Evolutionary conservation across 2,888 invertebrate genomes (phyloP).

Genomic region (Girardia tigrina): DNA sequence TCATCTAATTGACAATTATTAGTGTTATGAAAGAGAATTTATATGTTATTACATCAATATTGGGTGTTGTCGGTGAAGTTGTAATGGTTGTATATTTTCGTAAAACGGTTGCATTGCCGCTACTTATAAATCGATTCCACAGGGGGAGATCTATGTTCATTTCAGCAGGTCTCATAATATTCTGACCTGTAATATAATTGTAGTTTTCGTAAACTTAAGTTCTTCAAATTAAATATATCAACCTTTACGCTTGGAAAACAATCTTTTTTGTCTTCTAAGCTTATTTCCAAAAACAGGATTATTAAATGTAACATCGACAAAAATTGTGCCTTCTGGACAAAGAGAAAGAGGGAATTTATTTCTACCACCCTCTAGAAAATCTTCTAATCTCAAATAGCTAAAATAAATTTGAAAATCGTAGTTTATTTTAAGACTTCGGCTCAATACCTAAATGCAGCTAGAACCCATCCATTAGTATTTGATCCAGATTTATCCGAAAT

Average conservation of each 20-base stretch:
- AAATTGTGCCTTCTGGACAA: slow-evolving; percentile 89
- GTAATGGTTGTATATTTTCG: slow-evolving; percentile 42
- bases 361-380: slow-evolving; percentile 71
- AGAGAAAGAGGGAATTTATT: slow-evolving; percentile 92
- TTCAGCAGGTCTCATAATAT: slow-evolving; percentile 82
- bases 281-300: slow-evolving; percentile 52
- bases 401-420: slow-evolving; percentile 47
- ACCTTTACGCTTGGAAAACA: slow-evolving; percentile 77
- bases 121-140: slow-evolving; percentile 56
- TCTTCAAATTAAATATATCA: slow-evolving; percentile 45
- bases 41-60: background rate
- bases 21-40: background rate
- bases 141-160: slow-evolving; percentile 97
- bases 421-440: background rate
- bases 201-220: background rate
- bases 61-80: background rate
- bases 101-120: slow-evolving; percentile 44
- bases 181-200: slow-evolving; percentile 53
- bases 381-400: slow-evolving; percentile 85
- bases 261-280: slow-evolving; percentile 84
- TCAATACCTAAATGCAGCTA: slow-evolving; percentile 26
- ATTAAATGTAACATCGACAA: slow-evolving; percentile 63
- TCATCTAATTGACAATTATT: background rate
- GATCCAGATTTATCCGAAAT: slow-evolving; percentile 24
- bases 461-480: slow-evolving; percentile 21